phyloP scores from a whole-genome alignment of 2,113 vertebrate genomes.

The Peromyscus maniculatus region DNA sequence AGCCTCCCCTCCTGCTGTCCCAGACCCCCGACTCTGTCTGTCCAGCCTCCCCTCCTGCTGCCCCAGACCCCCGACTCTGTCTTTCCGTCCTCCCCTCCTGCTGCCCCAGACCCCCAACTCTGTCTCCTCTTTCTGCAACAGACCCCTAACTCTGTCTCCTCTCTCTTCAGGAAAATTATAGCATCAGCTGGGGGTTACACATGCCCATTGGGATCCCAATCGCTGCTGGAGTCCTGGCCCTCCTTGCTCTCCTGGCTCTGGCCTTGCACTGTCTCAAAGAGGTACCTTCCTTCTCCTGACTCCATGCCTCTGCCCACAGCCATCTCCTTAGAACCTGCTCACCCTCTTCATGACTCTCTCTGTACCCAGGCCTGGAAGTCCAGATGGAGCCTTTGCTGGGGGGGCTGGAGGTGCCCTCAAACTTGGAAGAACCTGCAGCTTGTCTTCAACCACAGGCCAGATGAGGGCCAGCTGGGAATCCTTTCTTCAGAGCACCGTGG shows the following conservation, averaged over 20 bases:
- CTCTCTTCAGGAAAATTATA: neutral
- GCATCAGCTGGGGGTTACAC: neutral
- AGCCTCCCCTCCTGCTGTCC: no score
- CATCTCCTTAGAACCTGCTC: neutral
- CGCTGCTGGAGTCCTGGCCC: neutral
- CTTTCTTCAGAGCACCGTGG: neutral
- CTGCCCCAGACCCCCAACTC: no score
- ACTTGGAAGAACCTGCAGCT: neutral
- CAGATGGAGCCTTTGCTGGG: neutral
- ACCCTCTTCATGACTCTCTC: neutral
- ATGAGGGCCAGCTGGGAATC: neutral
- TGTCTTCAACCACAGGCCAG: neutral
- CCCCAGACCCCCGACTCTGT: no score
- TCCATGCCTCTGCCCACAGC: neutral
- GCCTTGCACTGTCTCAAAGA: neutral
- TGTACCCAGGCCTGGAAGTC: conserved; percentile 1
- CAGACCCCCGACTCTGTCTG: no score
- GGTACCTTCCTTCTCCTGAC: neutral
- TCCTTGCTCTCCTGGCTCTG: neutral
- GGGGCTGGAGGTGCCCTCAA: neutral
- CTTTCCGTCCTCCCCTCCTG: no score
- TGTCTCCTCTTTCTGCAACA: no score
- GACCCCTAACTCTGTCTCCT: neutral
- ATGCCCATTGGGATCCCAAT: neutral
- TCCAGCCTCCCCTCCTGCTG: no score